A percentile compares a stretch with the other conserved stretches of the same genome.
Evolutionary conservation across 2,888 invertebrate genomes (phyloP).

Genomic region (Arctia plantaginis): DNA sequence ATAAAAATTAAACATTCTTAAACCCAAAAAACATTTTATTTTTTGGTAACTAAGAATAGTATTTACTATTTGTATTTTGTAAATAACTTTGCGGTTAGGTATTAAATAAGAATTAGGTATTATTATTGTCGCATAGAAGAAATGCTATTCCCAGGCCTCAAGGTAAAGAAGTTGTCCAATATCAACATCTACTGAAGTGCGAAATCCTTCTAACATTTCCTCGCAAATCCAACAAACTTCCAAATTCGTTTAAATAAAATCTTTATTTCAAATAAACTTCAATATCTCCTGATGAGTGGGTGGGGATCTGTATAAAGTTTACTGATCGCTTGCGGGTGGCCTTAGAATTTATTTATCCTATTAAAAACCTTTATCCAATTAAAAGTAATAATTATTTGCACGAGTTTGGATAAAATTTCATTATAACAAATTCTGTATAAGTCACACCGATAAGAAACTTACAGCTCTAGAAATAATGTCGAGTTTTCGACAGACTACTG

Average conservation of each 20-base stretch:
- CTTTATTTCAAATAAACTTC: constrained; percentile 5
- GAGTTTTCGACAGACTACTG: not conserved
- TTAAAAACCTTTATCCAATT: constrained; percentile 30
- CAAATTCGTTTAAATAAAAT: not conserved
- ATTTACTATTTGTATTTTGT: not conserved
- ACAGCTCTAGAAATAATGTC: not conserved
- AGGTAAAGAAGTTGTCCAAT: not conserved
- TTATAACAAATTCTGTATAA: constrained; percentile 2
- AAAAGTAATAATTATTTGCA: constrained; percentile 33
- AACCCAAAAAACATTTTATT: no score
- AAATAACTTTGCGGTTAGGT: no score
- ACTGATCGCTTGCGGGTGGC: constrained; percentile 1
- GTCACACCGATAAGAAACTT: not conserved
- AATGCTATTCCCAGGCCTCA: not conserved
- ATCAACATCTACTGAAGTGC: not conserved
- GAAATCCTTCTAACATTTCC: not conserved
- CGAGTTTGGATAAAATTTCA: constrained; percentile 4
- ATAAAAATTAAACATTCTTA: no score
- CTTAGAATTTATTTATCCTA: constrained; percentile 19
- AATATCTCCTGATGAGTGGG: not conserved
- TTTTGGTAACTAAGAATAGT: not conserved
- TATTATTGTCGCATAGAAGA: not conserved
- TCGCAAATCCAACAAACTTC: not conserved
- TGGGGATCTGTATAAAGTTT: not conserved
- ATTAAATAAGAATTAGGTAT: no score